Percentiles rank a stretch among this genome's conserved stretches.
phyloP scores from a whole-genome alignment of 2,113 vertebrate species.

The Chlamydotis undulata region DNA sequence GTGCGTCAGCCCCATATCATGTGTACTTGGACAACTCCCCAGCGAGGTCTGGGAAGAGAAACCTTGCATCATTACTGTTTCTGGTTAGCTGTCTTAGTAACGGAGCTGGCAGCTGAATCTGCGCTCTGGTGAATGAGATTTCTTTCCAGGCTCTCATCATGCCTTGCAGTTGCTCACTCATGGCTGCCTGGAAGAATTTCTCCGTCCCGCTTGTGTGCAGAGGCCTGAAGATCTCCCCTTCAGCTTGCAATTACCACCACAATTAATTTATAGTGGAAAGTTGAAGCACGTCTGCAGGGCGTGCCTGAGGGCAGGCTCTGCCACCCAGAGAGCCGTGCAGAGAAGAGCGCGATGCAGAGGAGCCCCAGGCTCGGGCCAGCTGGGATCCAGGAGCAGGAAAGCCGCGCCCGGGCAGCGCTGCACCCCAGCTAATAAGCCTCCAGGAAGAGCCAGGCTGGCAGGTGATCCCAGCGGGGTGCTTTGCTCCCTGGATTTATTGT shows the following conservation, averaged over 20 bases:
- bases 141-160: not conserved
- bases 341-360: not conserved
- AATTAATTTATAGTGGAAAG: not conserved
- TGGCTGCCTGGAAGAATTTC: constrained; percentile 4
- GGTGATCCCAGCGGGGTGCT: not conserved
- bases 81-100: constrained; percentile 26
- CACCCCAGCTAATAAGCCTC: not conserved
- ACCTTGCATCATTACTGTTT: not conserved
- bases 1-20: no score
- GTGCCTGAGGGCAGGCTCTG: not conserved
- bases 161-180: not conserved
- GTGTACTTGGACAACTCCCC: no score
- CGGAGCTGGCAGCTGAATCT: constrained; percentile 1
- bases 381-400: not conserved
- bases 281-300: not conserved
- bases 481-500: not conserved
- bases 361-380: not conserved
- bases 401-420: not conserved
- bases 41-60: no score
- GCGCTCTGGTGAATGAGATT: not conserved
- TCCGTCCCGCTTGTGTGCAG: not conserved
- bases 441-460: not conserved
- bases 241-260: not conserved
- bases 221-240: not conserved
- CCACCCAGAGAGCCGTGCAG: not conserved